Evolutionary conservation across 1,140 invertebrate genomes (phyloP).

Genomic region (Ostrea edulis): DNA sequence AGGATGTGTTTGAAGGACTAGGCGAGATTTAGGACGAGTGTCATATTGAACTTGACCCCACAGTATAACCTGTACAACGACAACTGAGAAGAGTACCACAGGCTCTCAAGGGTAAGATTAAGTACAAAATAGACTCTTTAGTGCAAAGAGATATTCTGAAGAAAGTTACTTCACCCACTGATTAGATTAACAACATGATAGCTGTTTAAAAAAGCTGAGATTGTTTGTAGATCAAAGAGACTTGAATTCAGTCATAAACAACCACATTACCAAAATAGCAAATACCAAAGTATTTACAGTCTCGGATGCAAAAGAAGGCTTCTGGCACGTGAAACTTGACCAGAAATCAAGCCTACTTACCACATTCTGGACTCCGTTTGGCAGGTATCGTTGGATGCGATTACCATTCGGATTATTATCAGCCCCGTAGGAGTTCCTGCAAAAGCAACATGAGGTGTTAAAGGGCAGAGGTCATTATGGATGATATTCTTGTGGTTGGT

Average conservation of each 20-base stretch:
- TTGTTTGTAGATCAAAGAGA: conserved; percentile 67
- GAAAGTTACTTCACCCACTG: conserved; percentile 22
- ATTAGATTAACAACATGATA: conserved; percentile 45
- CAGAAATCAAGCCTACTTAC: conserved; percentile 64
- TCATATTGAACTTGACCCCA: neutral
- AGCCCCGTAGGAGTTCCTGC: conserved; percentile 32
- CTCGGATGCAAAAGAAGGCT: conserved; percentile 79
- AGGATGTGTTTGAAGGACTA: neutral
- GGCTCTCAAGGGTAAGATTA: neutral
- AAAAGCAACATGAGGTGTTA: neutral
- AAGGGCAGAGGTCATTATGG: conserved; percentile 62
- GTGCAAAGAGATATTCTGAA: neutral
- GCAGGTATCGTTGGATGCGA: conserved; percentile 38
- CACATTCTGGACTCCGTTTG: conserved; percentile 58
- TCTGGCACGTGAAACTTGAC: conserved; percentile 78
- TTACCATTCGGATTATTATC: conserved; percentile 51
- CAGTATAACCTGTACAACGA: neutral
- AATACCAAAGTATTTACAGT: conserved; percentile 79
- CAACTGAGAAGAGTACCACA: neutral
- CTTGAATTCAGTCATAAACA: conserved; percentile 54
- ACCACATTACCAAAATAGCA: conserved; percentile 64
- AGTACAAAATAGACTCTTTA: neutral
- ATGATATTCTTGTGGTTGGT: conserved; percentile 73
- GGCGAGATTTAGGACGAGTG: neutral
- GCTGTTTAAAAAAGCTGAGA: conserved; percentile 41